Base-by-base conservation (phyloP, 2,113 vertebrate genomes). In the Phycodurus eques region DNA sequence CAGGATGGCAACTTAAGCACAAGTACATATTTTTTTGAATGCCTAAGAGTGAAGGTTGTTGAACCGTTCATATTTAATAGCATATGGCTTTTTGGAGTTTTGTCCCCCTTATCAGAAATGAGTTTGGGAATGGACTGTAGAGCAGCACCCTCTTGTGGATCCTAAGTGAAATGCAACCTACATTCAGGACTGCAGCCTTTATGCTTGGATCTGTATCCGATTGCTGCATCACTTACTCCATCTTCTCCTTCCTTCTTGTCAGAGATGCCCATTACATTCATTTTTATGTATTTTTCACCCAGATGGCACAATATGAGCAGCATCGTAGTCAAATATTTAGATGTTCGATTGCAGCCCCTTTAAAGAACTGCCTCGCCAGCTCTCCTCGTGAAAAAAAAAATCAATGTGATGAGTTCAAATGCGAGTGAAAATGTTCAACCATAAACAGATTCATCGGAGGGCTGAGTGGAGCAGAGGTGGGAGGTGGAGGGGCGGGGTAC, bases 111-210 rank as follows among this genome's bases (percentile, higher is more conserved):
- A 59, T 49, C 64, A 66, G 8, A 35, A n/a, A 46, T 70, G 51
- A 81, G 61, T 53, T 69, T 66, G 74, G 83, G 91, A 92, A 95
- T 94, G 92, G 88, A 92, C 93, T 98, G 95, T 95, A 92, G 94
- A 95, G 94, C 94, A 95, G 95, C 96, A 94, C 95, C 95, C 96
- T 98, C 96, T 98, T 95, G 96, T 98, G 96, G 96, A 90, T 80
- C 54, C 74, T 81, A 10, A 14, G 43, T 67, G 75, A 82, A 91
- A 68, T 87, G 83, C 82, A 83, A 13, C 43, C 69, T 67, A 9
- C 54, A 54, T 63, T 60, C 12, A 57, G 56, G 66, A 77, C 75
- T 79, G 76, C 75, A 80, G 71, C 80, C 22, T 67, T 57, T 75
- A 68, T 77, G 51, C 59, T 76, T 65, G 74, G 57, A 77, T 77